Percentiles rank a stretch among this genome's conserved stretches.
Conservation (phyloP, 2,113 vertebrate genomes). For the Hydrolagus affinis region DNA sequence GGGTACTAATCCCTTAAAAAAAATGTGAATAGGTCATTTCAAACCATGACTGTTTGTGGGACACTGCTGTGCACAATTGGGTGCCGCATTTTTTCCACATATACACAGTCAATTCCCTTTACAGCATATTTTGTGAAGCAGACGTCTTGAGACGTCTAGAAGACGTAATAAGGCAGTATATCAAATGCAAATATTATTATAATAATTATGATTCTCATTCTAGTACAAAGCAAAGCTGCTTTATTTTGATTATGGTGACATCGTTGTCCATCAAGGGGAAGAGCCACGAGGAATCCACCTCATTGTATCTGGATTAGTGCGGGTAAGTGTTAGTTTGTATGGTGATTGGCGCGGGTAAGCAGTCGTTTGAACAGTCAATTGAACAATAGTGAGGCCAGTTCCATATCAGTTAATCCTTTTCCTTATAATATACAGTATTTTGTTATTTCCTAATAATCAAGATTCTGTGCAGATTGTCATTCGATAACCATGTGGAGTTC, state of each 20-base stretch:
- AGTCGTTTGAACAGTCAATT: not conserved
- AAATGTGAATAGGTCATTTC: too few relatives aligned
- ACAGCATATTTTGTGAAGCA: too few relatives aligned
- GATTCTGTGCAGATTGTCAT: too few relatives aligned
- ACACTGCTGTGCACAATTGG: too few relatives aligned
- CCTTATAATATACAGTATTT: not conserved
- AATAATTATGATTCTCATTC: slow-evolving; percentile 17
- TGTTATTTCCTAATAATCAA: too few relatives aligned
- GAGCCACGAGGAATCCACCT: slow-evolving; percentile 49
- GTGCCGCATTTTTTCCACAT: too few relatives aligned
- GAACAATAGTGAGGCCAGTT: not conserved
- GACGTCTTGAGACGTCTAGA: too few relatives aligned
- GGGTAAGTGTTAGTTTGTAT: slow-evolving; percentile 48
- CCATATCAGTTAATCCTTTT: not conserved
- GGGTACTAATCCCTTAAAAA: too few relatives aligned
- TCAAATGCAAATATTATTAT: not conserved
- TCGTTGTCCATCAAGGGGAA: slow-evolving; percentile 46
- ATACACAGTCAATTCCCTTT: too few relatives aligned
- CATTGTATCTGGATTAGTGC: slow-evolving; percentile 54
- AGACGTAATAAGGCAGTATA: too few relatives aligned
- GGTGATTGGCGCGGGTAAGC: slow-evolving; percentile 53
- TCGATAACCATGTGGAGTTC: too few relatives aligned
- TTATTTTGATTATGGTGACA: slow-evolving; percentile 49
- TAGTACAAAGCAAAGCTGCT: slow-evolving; percentile 46
- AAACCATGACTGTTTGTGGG: too few relatives aligned